These are phyloP conservation scores for Phasianus colchicus DNA, from an alignment of 2,113 vertebrate species.

Conservation along the genomic window DNA sequence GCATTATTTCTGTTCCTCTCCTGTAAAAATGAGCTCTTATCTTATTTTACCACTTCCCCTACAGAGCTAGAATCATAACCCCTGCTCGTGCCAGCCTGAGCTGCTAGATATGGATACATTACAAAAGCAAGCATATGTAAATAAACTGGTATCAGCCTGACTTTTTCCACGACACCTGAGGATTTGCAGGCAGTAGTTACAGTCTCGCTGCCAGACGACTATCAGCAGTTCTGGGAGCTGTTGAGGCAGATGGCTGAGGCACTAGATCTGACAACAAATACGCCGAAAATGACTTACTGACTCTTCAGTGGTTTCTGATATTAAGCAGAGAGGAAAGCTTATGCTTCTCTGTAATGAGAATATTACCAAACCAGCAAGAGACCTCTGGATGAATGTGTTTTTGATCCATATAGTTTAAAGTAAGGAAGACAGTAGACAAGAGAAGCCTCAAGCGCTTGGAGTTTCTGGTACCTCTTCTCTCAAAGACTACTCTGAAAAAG, in stretches of 20 bases:
- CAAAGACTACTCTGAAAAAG: background rate
- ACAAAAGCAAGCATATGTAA: background rate
- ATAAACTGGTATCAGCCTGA: background rate
- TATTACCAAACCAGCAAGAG: background rate
- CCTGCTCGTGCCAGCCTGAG: background rate
- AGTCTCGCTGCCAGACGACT: conserved; percentile 26
- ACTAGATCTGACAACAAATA: conserved; percentile 34
- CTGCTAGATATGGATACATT: background rate
- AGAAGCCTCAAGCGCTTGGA: background rate
- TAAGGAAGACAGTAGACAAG: background rate
- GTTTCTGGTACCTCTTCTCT: background rate
- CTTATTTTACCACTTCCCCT: background rate
- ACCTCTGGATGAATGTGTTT: background rate
- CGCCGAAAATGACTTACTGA: conserved; percentile 28
- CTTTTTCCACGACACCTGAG: background rate
- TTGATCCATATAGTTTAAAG: background rate
- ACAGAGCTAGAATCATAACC: background rate
- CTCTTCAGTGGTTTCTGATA: background rate
- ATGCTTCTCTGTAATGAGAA: background rate
- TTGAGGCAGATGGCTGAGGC: conserved; percentile 42
- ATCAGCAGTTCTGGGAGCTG: conserved; percentile 38
- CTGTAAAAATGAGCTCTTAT: background rate
- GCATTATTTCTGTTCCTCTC: background rate
- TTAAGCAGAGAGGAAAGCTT: background rate
- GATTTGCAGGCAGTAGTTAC: background rate